Conservation (phyloP, 2,888 invertebrate species). For the Limenitis camilla region DNA sequence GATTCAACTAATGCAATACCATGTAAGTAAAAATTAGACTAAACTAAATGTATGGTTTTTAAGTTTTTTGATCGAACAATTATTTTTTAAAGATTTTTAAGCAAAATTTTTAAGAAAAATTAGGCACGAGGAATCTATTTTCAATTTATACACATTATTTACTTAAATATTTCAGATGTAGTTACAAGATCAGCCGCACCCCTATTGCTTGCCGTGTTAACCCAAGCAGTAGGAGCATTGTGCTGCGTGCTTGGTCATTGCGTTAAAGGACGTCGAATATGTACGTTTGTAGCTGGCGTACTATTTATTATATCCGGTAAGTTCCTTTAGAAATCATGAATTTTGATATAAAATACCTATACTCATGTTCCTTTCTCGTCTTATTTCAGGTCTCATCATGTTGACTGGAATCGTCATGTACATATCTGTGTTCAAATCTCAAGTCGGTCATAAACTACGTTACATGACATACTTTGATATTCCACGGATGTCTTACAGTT, state of each 20-base stretch:
- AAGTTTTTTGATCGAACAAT: too few relatives aligned
- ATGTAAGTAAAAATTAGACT: slow-evolving; percentile 77
- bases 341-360: background rate
- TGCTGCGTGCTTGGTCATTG: slow-evolving; percentile 88
- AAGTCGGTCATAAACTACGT: slow-evolving; percentile 89
- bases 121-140: too few relatives aligned
- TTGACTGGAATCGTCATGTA: slow-evolving; percentile 93
- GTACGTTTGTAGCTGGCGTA: slow-evolving; percentile 89
- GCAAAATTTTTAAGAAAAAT: too few relatives aligned
- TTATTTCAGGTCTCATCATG: slow-evolving; percentile 86
- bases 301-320: slow-evolving; percentile 92
- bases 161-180: slow-evolving; percentile 78
- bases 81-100: too few relatives aligned
- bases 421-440: slow-evolving; percentile 93
- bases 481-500: slow-evolving; percentile 87
- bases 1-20: slow-evolving; percentile 95
- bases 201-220: slow-evolving; percentile 83
- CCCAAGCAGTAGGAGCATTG: slow-evolving; percentile 85
- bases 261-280: slow-evolving; percentile 82
- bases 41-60: background rate
- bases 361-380: slow-evolving; percentile 4
- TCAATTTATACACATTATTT: background rate
- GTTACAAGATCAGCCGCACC: slow-evolving; percentile 90
- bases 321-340: slow-evolving; percentile 24
- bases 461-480: slow-evolving; percentile 85